phyloP scores from a whole-genome alignment of 2,888 invertebrate species.

The Anoplius nigerrimus region DNA sequence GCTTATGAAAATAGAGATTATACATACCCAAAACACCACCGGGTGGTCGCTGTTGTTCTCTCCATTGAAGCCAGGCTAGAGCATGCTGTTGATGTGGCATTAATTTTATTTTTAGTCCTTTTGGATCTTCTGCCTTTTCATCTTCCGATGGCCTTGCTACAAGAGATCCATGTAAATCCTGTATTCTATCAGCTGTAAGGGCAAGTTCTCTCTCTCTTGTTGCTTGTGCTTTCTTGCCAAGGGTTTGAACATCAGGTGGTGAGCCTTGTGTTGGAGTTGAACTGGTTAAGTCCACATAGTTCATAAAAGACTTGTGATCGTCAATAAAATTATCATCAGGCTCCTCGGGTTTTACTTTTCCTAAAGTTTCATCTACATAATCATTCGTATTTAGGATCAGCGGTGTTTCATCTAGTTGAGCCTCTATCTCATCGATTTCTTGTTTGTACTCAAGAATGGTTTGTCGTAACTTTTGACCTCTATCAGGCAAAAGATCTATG shows the following conservation, averaged over 20 bases:
- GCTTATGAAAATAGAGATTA: not conserved
- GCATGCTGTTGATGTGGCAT: constrained; percentile 92
- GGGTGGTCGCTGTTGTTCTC: constrained; percentile 89
- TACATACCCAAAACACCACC: constrained; percentile 89
- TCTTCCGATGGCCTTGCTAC: constrained; percentile 81
- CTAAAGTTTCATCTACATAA: not conserved
- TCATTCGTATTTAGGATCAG: not conserved
- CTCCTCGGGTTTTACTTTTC: not conserved
- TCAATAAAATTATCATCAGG: not conserved
- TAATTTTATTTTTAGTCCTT: constrained; percentile 80
- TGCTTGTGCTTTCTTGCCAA: constrained; percentile 77
- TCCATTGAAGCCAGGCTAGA: constrained; percentile 91
- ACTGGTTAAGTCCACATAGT: not conserved
- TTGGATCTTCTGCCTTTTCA: constrained; percentile 79
- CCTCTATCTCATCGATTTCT: constrained; percentile 75
- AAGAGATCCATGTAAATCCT: constrained; percentile 84
- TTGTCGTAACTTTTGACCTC: constrained; percentile 78
- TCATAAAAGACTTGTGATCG: not conserved
- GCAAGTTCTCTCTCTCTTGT: constrained; percentile 83
- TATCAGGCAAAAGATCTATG: constrained; percentile 78
- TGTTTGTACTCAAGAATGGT: constrained; percentile 75
- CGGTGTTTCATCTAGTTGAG: constrained; percentile 71
- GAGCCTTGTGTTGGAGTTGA: too few relatives aligned
- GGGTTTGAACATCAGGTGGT: constrained; percentile 16
- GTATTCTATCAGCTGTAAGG: constrained; percentile 83